Evolutionary conservation across 2,113 vertebrate species (phyloP), one percentile per base, ranked within the genome.

Genomic region (Henicopernis longicauda): DNA sequence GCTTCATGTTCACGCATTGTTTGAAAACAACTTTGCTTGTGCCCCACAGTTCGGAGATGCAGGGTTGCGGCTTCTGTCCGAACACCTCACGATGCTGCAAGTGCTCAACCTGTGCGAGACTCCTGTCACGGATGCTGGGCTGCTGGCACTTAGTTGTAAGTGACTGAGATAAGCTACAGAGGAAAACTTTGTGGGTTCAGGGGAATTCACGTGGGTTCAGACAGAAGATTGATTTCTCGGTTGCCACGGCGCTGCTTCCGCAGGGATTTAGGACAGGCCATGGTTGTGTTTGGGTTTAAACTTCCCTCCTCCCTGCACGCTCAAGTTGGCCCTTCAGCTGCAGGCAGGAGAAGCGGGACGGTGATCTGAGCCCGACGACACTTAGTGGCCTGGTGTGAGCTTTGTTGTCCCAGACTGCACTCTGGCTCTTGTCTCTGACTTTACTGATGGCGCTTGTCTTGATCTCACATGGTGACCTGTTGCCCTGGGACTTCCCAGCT

Each of bases 61-160:
- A 1, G 99, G 99, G 77, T 95, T 99, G 95, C 98, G 99, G 98
- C 98, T 99, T 94, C 97, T 99, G 73, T 99, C 99, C 0, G 99
- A 99, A 95, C 99, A 99, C 96, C 99, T 99, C 98, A 99, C 99
- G 47, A 99, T 99, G 97, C 98, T 99, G 88, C 99, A 99, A 98
- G 99, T 99, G 95, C 98, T 99, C 96, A 99, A 99, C 98, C 98
- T 99, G 97, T 99, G 99, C 50, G 99, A 99, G 98, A 99, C 99
- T 1, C 99, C 99, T 0, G 99, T 99, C 71, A 99, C 99, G 0
- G 99, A 99, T 13, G 99, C 99, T 0, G 99, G 99, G 34, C 98
- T 99, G 95, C 98, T 99, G 98, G 99, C 99, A 9, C 99, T 99
- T 80, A 99, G 99, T 94, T 99, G 99, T 99, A 98, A 99, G 99